Conservation (phyloP, 92 coral and sea anemone species). For the Siderastrea siderea region DNA sequence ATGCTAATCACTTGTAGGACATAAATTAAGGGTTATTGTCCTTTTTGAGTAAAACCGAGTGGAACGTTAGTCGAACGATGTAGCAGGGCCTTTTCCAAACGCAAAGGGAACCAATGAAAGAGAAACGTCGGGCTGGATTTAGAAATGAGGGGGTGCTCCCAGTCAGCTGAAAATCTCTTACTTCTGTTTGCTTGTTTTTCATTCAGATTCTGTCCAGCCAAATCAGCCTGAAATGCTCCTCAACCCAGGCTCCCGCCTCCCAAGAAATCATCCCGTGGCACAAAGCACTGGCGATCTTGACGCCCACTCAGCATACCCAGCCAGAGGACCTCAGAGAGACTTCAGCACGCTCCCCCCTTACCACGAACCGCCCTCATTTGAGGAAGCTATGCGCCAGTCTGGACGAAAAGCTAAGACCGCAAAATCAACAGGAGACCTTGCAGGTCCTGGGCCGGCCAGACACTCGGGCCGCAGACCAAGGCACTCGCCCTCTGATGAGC, state of each 20-base stretch:
- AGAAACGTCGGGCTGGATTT: no score
- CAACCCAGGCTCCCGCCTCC: constrained; percentile 89
- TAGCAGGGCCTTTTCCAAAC: no score
- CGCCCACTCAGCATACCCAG: constrained; percentile 67
- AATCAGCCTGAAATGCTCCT: constrained; percentile 79
- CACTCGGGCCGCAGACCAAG: constrained; percentile 59
- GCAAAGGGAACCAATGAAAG: no score
- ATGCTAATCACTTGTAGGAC: no score
- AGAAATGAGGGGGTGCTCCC: no score
- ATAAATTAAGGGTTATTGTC: no score
- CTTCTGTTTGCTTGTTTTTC: background rate
- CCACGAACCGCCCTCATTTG: constrained; percentile 92
- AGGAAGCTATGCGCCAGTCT: constrained; percentile 93
- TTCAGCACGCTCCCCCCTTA: constrained; percentile 88
- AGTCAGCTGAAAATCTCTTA: background rate
- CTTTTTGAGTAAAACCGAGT: no score
- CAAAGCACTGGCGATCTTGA: constrained; percentile 88
- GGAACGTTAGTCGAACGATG: no score
- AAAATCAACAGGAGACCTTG: constrained; percentile 85
- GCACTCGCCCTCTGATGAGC: constrained; percentile 71
- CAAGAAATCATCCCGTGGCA: constrained; percentile 78
- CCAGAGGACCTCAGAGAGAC: constrained; percentile 87
- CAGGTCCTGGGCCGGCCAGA: constrained; percentile 54
- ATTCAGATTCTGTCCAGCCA: constrained; percentile 78
- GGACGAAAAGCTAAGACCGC: constrained; percentile 78